Conservation (phyloP, 2,888 invertebrate species). For the Athetis lepigone region DNA sequence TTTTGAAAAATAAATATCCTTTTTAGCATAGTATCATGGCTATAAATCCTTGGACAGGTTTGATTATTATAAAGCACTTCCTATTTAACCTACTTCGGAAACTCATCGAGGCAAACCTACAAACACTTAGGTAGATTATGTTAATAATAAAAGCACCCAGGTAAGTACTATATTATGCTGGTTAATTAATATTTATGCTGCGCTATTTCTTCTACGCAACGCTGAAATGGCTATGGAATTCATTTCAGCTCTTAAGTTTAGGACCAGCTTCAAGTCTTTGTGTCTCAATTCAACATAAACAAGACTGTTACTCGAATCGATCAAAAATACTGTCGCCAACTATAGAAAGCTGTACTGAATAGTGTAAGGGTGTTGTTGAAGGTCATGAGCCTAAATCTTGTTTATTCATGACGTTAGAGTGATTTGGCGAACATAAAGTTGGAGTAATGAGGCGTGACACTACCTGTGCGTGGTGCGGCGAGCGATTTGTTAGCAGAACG, state of each 20-base stretch:
- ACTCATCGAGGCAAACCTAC: slow-evolving; percentile 8
- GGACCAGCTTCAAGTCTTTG: slow-evolving; percentile 11
- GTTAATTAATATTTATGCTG: slow-evolving; percentile 54
- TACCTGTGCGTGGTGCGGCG: slow-evolving; percentile 81
- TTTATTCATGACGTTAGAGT: slow-evolving; percentile 79
- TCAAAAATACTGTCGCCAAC: slow-evolving; percentile 19
- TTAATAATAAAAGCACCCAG: slow-evolving; percentile 35
- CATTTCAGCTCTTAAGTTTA: slow-evolving; percentile 33
- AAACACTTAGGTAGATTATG: slow-evolving; percentile 34
- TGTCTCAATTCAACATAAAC: slow-evolving; percentile 15
- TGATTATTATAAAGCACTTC: not conserved
- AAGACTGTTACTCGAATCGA: slow-evolving; percentile 11
- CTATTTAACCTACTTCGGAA: slow-evolving; percentile 7
- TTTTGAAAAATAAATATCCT: slow-evolving; percentile 11
- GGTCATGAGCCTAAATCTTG: slow-evolving; percentile 73
- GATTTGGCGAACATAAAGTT: slow-evolving; percentile 83
- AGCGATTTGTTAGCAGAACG: slow-evolving; percentile 79
- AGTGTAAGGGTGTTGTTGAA: slow-evolving; percentile 57
- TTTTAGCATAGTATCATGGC: not conserved
- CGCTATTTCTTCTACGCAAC: slow-evolving; percentile 34
- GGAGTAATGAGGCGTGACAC: slow-evolving; percentile 84
- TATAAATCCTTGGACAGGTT: slow-evolving; percentile 1
- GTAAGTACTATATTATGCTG: slow-evolving; percentile 25
- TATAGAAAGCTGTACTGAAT: slow-evolving; percentile 32
- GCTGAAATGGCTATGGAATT: slow-evolving; percentile 27